These are phyloP conservation scores for Cheirogaleus major DNA, from an alignment of 2,797 vertebrate species.

Conservation along the genomic window DNA sequence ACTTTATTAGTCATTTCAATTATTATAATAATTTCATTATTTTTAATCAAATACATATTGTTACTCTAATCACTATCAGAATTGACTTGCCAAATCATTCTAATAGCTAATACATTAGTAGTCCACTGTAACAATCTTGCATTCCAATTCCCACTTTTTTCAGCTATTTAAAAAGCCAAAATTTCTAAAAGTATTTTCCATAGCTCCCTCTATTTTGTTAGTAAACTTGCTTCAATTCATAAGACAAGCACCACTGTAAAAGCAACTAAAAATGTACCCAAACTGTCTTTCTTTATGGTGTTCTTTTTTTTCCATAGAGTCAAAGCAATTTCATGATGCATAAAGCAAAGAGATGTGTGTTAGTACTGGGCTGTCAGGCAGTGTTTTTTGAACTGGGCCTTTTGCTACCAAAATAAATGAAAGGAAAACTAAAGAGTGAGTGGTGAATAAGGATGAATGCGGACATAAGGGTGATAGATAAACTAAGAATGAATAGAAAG, in stretches of 20 bases:
- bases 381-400: background rate
- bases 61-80: background rate
- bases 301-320: background rate
- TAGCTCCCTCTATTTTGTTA: background rate
- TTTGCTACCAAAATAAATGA: slow-evolving; percentile 14
- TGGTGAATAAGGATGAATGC: background rate
- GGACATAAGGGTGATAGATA: background rate
- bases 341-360: background rate
- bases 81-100: background rate
- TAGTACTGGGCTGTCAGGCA: background rate
- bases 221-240: background rate
- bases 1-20: no score
- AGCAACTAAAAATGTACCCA: background rate
- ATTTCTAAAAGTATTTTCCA: background rate
- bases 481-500: background rate
- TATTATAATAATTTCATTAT: background rate
- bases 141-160: background rate
- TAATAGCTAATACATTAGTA: background rate
- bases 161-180: slow-evolving; percentile 10
- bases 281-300: background rate
- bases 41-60: background rate
- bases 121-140: background rate
- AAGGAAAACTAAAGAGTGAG: background rate
- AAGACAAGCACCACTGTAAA: background rate
- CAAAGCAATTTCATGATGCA: background rate